These are phyloP conservation scores for Brienomyrus longianalis DNA, from an alignment of 2,113 vertebrate species.

Conservation along the genomic window DNA sequence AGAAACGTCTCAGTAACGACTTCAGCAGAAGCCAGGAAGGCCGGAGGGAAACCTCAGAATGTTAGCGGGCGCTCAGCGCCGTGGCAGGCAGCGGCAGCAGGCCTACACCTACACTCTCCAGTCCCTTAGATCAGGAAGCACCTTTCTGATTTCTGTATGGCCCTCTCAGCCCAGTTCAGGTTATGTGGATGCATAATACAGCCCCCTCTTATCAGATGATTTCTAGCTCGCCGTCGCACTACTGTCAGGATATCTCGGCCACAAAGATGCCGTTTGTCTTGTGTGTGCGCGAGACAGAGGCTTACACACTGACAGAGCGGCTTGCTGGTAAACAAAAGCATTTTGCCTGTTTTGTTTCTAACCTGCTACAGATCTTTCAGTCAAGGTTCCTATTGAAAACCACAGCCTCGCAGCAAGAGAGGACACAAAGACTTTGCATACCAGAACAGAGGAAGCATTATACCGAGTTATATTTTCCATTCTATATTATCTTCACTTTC, in stretches of 20 bases:
- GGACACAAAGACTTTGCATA: not conserved
- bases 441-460: not conserved
- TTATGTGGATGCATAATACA: not conserved
- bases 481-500: not conserved
- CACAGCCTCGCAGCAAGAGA: not conserved
- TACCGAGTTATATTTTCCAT: not conserved
- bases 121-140: not conserved
- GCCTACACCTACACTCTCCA: not conserved
- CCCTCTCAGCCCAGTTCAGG: not conserved
- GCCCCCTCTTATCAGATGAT: not conserved
- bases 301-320: not conserved
- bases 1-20: not conserved
- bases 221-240: not conserved
- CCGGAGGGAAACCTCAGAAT: not conserved
- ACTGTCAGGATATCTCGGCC: not conserved
- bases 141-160: not conserved
- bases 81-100: not conserved
- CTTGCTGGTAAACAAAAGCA: not conserved
- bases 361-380: not conserved
- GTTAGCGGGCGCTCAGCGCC: not conserved
- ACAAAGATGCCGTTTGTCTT: not conserved
- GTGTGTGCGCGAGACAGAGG: not conserved
- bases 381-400: not conserved
- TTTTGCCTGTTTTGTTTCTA: not conserved
- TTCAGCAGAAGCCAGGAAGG: conserved; percentile 4